Evolutionary conservation across 2,888 invertebrate species (phyloP).

Genomic region (Caradrina kadenii): DNA sequence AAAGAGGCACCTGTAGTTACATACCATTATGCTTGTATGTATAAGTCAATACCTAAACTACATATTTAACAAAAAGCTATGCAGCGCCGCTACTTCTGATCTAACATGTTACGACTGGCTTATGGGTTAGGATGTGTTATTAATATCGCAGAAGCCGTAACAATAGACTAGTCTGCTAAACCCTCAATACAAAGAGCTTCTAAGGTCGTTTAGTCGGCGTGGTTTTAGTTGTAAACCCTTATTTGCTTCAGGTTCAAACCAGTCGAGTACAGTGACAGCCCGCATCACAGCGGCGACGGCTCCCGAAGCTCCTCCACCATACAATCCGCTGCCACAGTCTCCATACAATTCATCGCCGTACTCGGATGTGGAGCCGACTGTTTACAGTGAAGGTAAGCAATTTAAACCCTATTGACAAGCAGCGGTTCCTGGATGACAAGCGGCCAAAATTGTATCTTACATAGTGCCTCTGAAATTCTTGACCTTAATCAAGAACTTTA

Average conservation of each 20-base stretch:
- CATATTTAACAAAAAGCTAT: neutral
- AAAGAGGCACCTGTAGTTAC: neutral
- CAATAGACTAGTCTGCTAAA: slow-evolving; percentile 1
- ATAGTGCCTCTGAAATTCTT: slow-evolving; percentile 5
- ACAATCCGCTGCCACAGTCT: slow-evolving; percentile 70
- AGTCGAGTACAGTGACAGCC: slow-evolving; percentile 50
- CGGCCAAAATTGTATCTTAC: too few relatives aligned
- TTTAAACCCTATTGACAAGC: neutral
- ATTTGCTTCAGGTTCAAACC: slow-evolving; percentile 47
- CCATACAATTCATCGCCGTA: slow-evolving; percentile 48
- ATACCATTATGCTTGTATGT: neutral
- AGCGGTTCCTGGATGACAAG: neutral
- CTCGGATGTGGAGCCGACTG: slow-evolving; percentile 38
- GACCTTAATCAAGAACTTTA: slow-evolving; percentile 19
- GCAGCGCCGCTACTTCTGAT: neutral
- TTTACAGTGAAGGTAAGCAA: slow-evolving; percentile 44
- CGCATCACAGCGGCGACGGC: slow-evolving; percentile 65
- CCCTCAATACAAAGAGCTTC: neutral
- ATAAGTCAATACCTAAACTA: neutral
- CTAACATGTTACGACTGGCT: too few relatives aligned
- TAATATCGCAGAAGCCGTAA: neutral
- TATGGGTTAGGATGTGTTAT: too few relatives aligned
- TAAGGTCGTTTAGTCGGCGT: neutral
- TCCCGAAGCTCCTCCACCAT: slow-evolving; percentile 81
- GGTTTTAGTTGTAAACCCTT: neutral